These are phyloP conservation scores for Lineus longissimus DNA, from an alignment of 1,140 invertebrate species.

Conservation along the genomic window DNA sequence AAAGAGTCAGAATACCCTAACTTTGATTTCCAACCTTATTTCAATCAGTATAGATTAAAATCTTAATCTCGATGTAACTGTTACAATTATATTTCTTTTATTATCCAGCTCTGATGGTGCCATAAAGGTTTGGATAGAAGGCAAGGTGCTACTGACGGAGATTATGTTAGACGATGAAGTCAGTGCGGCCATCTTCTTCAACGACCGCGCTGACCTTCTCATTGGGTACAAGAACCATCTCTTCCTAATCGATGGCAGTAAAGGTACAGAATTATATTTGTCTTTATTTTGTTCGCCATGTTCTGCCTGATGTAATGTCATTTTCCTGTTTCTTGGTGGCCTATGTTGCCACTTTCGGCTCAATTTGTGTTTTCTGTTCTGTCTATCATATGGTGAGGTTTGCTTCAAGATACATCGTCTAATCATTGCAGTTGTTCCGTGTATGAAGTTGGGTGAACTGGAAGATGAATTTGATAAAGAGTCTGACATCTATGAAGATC, in stretches of 20 bases:
- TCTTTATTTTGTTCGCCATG: neutral
- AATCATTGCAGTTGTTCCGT: constrained; percentile 8
- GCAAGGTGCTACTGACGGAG: constrained; percentile 40
- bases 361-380: neutral
- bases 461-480: constrained; percentile 26
- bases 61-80: too few species aligned
- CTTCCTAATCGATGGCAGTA: constrained; percentile 44
- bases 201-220: constrained; percentile 40
- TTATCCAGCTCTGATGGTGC: constrained; percentile 43
- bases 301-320: too few species aligned
- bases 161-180: constrained; percentile 41
- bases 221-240: constrained; percentile 49
- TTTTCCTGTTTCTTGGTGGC: too few species aligned
- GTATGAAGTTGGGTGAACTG: neutral
- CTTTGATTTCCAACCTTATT: too few species aligned
- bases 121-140: constrained; percentile 47
- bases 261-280: constrained; percentile 27
- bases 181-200: constrained; percentile 42
- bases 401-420: neutral
- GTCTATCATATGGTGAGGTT: neutral
- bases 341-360: too few species aligned
- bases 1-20: too few species aligned
- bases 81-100: neutral
- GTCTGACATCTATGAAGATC: constrained; percentile 49
- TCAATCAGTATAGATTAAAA: too few species aligned